phyloP scores from a whole-genome alignment of 92 coral and sea anemone species.

The Phenganax marumi region DNA sequence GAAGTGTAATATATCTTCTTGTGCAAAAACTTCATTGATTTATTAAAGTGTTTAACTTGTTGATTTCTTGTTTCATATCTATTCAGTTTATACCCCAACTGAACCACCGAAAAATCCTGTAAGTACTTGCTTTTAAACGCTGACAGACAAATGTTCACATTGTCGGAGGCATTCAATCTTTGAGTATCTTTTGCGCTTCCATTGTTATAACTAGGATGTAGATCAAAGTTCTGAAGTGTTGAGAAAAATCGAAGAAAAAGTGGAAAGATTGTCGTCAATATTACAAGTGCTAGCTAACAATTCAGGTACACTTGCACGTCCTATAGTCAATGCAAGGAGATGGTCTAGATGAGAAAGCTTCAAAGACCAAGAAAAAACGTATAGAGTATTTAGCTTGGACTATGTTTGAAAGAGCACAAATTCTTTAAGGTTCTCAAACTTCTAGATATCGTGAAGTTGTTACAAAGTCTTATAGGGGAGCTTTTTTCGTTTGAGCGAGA shows the following conservation, averaged over 20 bases:
- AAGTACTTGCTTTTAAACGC: background rate
- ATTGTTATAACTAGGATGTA: constrained; percentile 14
- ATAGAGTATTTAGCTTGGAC: no score
- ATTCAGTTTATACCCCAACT: background rate
- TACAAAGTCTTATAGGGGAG: no score
- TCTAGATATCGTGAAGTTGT: no score
- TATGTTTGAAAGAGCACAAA: no score
- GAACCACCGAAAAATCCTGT: background rate
- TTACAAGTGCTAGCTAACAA: constrained; percentile 23
- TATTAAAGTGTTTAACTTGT: background rate
- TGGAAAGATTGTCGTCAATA: constrained; percentile 26
- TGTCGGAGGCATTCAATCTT: background rate
- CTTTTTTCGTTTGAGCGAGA: no score
- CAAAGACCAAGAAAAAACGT: no score
- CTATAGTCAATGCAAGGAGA: no score
- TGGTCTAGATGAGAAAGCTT: no score
- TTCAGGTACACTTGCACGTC: background rate
- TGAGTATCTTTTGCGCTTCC: background rate
- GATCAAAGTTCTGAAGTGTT: constrained; percentile 17
- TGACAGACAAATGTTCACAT: background rate
- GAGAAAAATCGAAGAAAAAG: constrained; percentile 41
- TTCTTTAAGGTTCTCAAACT: no score
- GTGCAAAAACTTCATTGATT: no score
- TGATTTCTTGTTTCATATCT: background rate
- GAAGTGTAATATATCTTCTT: no score